Evolutionary conservation across 2,888 invertebrate genomes (phyloP).

Genomic region (Tridacna gigas): DNA sequence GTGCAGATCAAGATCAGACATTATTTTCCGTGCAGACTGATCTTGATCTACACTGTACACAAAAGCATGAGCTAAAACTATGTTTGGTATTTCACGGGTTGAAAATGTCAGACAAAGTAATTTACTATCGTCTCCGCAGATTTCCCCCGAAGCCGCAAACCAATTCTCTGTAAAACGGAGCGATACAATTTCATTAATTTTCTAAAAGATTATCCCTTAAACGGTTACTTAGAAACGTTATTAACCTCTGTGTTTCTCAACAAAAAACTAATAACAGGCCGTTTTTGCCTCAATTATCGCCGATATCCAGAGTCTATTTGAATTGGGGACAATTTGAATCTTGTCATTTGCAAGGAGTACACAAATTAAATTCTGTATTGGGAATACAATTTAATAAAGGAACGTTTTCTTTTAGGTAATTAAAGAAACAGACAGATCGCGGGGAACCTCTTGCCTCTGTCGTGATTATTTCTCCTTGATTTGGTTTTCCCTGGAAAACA

Average conservation of each 20-base stretch:
- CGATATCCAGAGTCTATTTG: constrained; percentile 52
- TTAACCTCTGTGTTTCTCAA: constrained; percentile 55
- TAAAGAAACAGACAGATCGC: neutral
- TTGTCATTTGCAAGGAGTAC: constrained; percentile 60
- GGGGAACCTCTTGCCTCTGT: too few species aligned
- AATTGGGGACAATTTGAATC: constrained; percentile 56
- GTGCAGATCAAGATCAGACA: too few species aligned
- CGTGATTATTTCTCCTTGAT: too few species aligned
- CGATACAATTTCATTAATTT: constrained; percentile 63
- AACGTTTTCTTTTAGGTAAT: constrained; percentile 36
- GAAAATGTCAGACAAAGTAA: constrained; percentile 30
- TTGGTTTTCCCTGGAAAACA: too few species aligned
- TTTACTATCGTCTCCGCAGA: constrained; percentile 20
- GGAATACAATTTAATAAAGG: constrained; percentile 60
- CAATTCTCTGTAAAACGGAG: constrained; percentile 19
- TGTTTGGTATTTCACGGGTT: neutral
- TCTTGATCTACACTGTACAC: too few species aligned
- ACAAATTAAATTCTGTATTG: constrained; percentile 60
- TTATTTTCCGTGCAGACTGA: too few species aligned
- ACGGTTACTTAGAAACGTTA: constrained; percentile 54
- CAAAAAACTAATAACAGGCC: constrained; percentile 63
- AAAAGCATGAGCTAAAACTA: too few species aligned
- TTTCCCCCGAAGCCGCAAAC: constrained; percentile 16
- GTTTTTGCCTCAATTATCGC: constrained; percentile 53
- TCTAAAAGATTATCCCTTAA: constrained; percentile 55